Evolutionary conservation across 2,888 invertebrate genomes (phyloP).

Genomic region (Lochmaea capreae): DNA sequence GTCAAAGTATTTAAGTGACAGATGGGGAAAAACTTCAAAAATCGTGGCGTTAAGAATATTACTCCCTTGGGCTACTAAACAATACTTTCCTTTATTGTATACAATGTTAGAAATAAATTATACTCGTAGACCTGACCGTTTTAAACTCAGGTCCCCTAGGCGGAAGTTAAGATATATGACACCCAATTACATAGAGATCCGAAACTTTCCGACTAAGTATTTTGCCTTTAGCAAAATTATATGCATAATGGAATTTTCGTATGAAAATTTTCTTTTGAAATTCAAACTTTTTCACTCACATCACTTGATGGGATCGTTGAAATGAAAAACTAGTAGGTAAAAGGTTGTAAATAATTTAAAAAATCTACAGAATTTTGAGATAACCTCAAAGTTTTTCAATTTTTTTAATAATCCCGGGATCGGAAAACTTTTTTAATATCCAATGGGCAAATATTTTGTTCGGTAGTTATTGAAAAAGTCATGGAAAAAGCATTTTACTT

Average conservation of each 20-base stretch:
- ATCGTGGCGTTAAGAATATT: no score
- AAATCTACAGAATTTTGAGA: not conserved
- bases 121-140: not conserved
- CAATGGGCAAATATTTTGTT: no score
- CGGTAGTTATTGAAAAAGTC: no score
- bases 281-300: not conserved
- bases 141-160: not conserved
- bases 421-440: no score
- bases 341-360: not conserved
- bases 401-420: no score
- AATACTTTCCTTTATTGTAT: no score
- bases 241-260: constrained; percentile 3
- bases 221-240: not conserved
- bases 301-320: not conserved
- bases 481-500: no score
- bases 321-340: not conserved
- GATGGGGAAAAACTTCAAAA: no score
- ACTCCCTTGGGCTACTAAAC: no score
- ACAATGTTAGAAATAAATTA: constrained; percentile 1
- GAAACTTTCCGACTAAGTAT: not conserved
- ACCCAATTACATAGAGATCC: constrained; percentile 2
- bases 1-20: no score
- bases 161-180: not conserved
- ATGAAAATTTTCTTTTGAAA: not conserved
- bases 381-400: no score